Percentiles rank a stretch among this genome's conserved stretches.
Conservation (phyloP, 2,113 vertebrate species). For the Melanotaenia duboulayi region DNA sequence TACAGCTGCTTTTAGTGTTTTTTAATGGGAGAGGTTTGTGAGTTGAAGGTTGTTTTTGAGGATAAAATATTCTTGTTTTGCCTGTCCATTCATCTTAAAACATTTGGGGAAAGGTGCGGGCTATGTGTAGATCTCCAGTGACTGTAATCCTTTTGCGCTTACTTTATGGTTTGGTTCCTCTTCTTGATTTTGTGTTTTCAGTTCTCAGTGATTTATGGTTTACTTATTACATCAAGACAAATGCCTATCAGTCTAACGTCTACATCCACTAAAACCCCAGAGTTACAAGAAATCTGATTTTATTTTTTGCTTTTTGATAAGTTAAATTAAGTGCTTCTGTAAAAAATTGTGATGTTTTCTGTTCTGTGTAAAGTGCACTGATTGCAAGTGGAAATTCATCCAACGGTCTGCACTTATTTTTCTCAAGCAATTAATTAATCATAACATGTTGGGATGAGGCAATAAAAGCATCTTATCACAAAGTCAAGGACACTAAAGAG, state of each 20-base stretch:
- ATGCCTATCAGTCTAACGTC: neutral
- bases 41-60: neutral
- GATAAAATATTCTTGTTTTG: slow-evolving; percentile 23
- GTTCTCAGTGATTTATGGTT: slow-evolving; percentile 25
- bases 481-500: neutral
- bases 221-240: neutral
- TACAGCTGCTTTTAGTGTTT: slow-evolving; percentile 8
- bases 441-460: neutral
- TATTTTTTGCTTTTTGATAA: neutral
- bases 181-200: neutral
- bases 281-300: neutral
- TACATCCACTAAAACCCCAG: neutral
- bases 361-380: neutral
- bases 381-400: neutral
- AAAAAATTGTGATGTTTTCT: neutral
- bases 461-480: neutral
- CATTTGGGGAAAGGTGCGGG: slow-evolving; percentile 2
- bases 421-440: neutral
- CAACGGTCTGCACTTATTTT: neutral
- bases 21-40: slow-evolving; percentile 19
- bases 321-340: neutral
- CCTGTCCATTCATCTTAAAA: neutral
- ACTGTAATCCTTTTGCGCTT: neutral
- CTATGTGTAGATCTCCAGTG: slow-evolving; percentile 4
- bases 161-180: slow-evolving; percentile 18